Evolutionary conservation across 2,888 invertebrate species (phyloP).

Genomic region (Hydropsyche betteni): DNA sequence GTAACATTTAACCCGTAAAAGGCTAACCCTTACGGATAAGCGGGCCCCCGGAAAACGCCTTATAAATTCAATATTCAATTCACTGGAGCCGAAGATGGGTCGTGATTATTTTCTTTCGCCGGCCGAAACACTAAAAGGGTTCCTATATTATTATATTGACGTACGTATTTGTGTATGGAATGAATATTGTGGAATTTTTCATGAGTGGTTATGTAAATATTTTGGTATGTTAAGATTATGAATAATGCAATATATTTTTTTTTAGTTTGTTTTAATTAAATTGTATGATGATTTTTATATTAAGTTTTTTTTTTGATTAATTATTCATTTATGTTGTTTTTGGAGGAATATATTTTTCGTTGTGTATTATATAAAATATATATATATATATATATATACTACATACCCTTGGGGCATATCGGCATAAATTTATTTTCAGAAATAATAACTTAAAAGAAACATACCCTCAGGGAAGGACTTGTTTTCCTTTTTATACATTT

Average conservation of each 20-base stretch:
- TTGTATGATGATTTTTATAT: not conserved
- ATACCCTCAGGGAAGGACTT: slow-evolving; percentile 20
- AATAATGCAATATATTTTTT: not conserved
- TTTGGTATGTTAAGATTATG: not conserved
- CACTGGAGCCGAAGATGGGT: slow-evolving; percentile 7
- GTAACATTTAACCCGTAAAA: slow-evolving; percentile 33
- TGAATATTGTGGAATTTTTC: not conserved
- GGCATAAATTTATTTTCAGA: slow-evolving; percentile 11
- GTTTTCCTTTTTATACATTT: slow-evolving; percentile 33
- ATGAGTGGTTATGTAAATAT: not conserved
- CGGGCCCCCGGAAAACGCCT: not conserved
- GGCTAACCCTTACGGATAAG: slow-evolving; percentile 17
- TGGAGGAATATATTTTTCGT: not conserved
- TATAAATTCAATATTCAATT: slow-evolving; percentile 26
- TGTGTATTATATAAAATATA: not conserved
- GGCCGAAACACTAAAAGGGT: slow-evolving; percentile 5
- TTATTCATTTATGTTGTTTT: not conserved
- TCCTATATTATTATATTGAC: too few species aligned
- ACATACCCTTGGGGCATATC: slow-evolving; percentile 15
- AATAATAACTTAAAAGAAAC: slow-evolving; percentile 35
- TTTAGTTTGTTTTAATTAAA: not conserved
- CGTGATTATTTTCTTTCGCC: slow-evolving; percentile 20
- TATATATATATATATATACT: not conserved
- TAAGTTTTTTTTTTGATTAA: not conserved
- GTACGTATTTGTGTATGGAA: not conserved